phyloP scores from a whole-genome alignment of 2,797 vertebrate species.

The Gymnothorax javanicus region DNA sequence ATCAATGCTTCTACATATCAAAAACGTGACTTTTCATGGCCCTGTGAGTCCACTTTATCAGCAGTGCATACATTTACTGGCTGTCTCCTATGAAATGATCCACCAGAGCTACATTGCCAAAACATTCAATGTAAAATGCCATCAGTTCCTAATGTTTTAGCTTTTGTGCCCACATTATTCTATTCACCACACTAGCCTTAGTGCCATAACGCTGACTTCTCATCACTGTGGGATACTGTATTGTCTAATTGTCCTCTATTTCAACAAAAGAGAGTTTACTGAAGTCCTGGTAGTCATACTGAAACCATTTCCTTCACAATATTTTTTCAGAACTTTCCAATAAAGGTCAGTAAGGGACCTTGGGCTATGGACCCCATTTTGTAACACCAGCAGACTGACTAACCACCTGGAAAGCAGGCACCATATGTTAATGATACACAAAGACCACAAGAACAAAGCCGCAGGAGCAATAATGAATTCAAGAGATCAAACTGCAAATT shows the following conservation, averaged over 20 bases:
- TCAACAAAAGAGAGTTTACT: background rate
- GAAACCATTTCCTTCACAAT: background rate
- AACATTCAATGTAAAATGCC: background rate
- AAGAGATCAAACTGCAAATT: background rate
- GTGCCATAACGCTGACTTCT: background rate
- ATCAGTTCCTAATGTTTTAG: background rate
- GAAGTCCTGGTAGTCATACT: background rate
- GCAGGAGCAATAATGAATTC: background rate
- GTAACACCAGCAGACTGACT: background rate
- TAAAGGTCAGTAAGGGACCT: background rate
- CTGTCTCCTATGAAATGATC: background rate
- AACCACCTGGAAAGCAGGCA: constrained; percentile 4
- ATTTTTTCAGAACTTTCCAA: background rate
- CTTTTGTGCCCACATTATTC: background rate
- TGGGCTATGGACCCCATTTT: background rate
- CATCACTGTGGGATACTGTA: background rate
- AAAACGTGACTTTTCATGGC: background rate
- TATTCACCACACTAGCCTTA: background rate
- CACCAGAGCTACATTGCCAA: background rate
- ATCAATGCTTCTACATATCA: background rate
- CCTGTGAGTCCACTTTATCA: background rate
- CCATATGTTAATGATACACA: constrained; percentile 1
- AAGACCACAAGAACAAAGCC: background rate
- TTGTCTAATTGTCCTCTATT: background rate
- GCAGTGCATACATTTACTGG: background rate